Conservation (phyloP, 1,140 invertebrate genomes). For the Dinoponera quadriceps region DNA sequence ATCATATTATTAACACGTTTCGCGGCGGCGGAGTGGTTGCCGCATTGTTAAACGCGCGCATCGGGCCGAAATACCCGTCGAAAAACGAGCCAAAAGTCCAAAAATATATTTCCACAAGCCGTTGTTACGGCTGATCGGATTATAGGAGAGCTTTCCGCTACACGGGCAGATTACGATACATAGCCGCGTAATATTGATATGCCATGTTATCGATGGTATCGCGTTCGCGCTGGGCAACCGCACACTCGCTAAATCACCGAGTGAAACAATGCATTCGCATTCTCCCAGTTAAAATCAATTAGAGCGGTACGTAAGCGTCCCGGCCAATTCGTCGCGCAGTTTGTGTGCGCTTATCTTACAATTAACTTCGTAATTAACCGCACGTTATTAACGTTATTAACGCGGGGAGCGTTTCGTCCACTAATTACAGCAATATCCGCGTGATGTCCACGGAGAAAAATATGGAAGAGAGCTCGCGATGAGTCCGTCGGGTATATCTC, state of each 20-base stretch:
- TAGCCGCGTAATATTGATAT: slow-evolving; percentile 57
- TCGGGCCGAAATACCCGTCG: not conserved
- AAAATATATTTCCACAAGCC: slow-evolving; percentile 47
- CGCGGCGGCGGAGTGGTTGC: not conserved
- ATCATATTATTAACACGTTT: slow-evolving; percentile 12
- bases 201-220: slow-evolving; percentile 58
- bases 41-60: slow-evolving; percentile 27
- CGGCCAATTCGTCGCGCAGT: slow-evolving; percentile 39
- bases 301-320: slow-evolving; percentile 44
- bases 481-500: no score
- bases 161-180: slow-evolving; percentile 55
- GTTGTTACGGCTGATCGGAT: slow-evolving; percentile 56
- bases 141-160: slow-evolving; percentile 54
- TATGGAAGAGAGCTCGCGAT: no score
- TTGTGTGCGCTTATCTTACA: slow-evolving; percentile 45
- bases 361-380: slow-evolving; percentile 58
- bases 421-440: no score
- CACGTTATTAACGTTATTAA: slow-evolving; percentile 17
- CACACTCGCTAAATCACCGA: slow-evolving; percentile 52
- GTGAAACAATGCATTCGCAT: slow-evolving; percentile 55
- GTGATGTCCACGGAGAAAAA: no score
- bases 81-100: slow-evolving; percentile 14
- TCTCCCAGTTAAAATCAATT: slow-evolving; percentile 59
- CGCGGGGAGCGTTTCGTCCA: not conserved
- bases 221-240: slow-evolving; percentile 52